phyloP scores from a whole-genome alignment of 2,888 invertebrate genomes.

The Diaperis boleti region DNA sequence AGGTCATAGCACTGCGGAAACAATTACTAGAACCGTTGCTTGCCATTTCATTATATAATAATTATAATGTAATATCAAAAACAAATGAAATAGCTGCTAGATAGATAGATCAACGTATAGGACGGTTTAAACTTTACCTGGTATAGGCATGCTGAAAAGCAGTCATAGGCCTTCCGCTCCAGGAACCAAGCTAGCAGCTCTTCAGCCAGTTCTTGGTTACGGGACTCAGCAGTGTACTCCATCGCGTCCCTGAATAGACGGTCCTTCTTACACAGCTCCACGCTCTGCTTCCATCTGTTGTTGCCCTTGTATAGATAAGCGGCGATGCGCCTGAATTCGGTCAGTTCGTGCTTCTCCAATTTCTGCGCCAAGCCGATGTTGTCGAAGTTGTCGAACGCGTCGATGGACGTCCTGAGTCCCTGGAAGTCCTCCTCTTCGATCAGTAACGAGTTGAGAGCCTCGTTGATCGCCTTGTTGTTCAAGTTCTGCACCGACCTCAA shows the following conservation, averaged over 20 bases:
- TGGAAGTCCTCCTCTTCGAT: conserved; percentile 98
- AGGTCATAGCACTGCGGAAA: conserved; percentile 97
- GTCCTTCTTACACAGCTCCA: conserved; percentile 99
- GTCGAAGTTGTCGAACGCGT: conserved; percentile 99
- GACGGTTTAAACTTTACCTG: conserved; percentile 68
- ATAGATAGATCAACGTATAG: no score
- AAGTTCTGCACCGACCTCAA: conserved; percentile 96
- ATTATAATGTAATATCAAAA: no score
- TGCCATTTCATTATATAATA: no score
- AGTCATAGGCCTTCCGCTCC: conserved; percentile 94
- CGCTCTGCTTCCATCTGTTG: conserved; percentile 99
- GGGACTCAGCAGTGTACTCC: conserved; percentile 99
- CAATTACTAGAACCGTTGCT: no score
- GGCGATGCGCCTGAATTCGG: conserved; percentile 98
- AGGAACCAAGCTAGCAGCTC: conserved; percentile 98
- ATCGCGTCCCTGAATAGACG: conserved; percentile 98
- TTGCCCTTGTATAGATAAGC: conserved; percentile 99
- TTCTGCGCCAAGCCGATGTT: conserved; percentile 98
- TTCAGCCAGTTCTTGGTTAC: conserved; percentile 97
- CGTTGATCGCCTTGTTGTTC: conserved; percentile 99
- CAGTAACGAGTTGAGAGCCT: conserved; percentile 94
- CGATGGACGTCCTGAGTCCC: conserved; percentile 96
- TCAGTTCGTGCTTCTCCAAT: conserved; percentile 97
- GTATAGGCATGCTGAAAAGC: conserved; percentile 97
- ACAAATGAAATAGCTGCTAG: no score